Conservation (phyloP, 2,888 invertebrate species). For the Noctua pronuba region DNA sequence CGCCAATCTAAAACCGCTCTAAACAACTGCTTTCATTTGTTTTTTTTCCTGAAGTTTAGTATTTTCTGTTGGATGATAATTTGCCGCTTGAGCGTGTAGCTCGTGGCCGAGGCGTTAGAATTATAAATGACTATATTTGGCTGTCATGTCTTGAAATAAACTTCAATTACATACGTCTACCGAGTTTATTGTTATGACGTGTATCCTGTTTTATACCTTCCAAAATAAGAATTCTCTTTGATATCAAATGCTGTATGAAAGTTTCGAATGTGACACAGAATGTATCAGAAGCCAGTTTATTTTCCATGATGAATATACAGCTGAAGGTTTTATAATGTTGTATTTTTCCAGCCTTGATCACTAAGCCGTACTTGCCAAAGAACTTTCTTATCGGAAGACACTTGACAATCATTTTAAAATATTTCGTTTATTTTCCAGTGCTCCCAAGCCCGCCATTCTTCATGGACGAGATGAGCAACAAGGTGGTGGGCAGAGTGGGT, state of each 20-base stretch:
- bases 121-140: conserved; percentile 5
- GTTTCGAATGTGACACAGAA: neutral
- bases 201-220: neutral
- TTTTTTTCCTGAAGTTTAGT: neutral
- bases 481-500: conserved; percentile 86
- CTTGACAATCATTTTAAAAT: neutral
- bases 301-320: neutral
- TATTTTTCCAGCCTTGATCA: no score
- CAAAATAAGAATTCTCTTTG: neutral
- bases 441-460: conserved; percentile 88
- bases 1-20: neutral
- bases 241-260: neutral
- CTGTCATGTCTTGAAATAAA: conserved; percentile 9
- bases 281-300: neutral
- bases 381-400: neutral
- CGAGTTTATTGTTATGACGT: conserved; percentile 1
- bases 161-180: conserved; percentile 13
- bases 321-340: neutral
- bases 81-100: no score
- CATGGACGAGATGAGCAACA: conserved; percentile 86
- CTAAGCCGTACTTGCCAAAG: neutral
- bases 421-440: conserved; percentile 74
- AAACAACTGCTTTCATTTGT: neutral
- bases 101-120: neutral
- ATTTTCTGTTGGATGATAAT: neutral